These are phyloP conservation scores for Carterocephalus palaemon DNA, from an alignment of 2,888 invertebrate genomes.

Conservation along the genomic window DNA sequence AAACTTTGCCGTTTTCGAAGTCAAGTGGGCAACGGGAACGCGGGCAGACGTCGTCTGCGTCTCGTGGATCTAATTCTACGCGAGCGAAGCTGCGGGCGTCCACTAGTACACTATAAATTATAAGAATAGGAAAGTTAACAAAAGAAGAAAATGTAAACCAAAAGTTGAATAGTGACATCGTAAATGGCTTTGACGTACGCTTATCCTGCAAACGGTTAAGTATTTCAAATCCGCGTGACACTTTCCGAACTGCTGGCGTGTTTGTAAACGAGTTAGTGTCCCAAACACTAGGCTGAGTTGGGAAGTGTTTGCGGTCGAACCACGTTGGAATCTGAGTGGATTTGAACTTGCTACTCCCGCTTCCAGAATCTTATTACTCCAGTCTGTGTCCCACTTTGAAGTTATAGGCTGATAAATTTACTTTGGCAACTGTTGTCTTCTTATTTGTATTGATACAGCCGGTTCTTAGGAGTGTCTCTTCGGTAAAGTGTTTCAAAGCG, in stretches of 20 bases:
- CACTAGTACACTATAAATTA: too few species aligned
- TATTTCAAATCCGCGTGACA: conserved; percentile 16
- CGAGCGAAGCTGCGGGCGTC: too few species aligned
- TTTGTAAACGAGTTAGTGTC: conserved; percentile 21
- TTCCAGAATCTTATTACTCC: conserved; percentile 23
- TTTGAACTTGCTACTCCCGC: conserved; percentile 22
- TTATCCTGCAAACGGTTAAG: not conserved
- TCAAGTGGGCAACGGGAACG: too few species aligned
- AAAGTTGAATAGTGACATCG: too few species aligned
- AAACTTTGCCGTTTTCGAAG: too few species aligned
- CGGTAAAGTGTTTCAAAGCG: conserved; percentile 1
- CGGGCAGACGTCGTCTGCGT: too few species aligned
- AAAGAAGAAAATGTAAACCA: too few species aligned
- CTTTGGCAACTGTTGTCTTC: conserved; percentile 21
- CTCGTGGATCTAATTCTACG: too few species aligned
- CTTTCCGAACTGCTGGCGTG: conserved; percentile 15
- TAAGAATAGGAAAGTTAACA: too few species aligned
- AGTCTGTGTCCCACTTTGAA: conserved; percentile 20
- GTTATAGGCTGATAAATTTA: conserved; percentile 24
- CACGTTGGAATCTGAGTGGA: conserved; percentile 25
- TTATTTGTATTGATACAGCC: conserved; percentile 6
- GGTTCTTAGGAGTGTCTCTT: conserved; percentile 2
- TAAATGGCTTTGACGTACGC: too few species aligned
- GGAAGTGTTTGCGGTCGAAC: conserved; percentile 21
- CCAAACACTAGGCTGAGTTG: conserved; percentile 23